Evolutionary conservation across 2,113 vertebrate genomes (phyloP).

Genomic region (Burhinus bistriatus): DNA sequence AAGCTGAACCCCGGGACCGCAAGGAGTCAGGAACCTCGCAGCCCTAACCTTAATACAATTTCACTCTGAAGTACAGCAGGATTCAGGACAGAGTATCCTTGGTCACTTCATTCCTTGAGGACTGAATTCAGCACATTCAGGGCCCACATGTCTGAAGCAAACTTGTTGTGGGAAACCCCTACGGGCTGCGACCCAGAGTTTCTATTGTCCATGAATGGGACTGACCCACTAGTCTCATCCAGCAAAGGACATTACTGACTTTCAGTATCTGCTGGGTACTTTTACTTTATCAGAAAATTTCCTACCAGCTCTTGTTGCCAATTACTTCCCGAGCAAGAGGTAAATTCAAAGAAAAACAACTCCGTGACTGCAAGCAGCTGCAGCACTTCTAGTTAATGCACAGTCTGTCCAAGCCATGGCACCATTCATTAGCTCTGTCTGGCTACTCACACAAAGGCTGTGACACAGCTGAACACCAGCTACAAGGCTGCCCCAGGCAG

Average conservation of each 20-base stretch:
- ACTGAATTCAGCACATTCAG: neutral
- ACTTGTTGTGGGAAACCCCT: neutral
- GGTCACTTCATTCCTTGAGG: neutral
- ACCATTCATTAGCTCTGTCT: neutral
- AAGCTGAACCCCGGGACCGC: neutral
- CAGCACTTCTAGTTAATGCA: neutral
- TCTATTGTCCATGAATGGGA: fast-evolving
- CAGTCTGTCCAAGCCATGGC: neutral
- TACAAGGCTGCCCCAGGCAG: neutral
- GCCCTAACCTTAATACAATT: neutral
- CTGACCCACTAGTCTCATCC: neutral
- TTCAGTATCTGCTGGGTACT: neutral
- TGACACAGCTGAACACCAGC: neutral
- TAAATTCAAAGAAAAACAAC: neutral
- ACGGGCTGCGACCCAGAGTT: neutral
- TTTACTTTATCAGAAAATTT: neutral
- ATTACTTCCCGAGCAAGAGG: neutral
- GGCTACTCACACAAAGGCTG: neutral
- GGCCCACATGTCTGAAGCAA: neutral
- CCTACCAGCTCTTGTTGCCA: neutral
- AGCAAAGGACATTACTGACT: neutral
- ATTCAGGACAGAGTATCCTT: neutral
- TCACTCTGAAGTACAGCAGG: neutral
- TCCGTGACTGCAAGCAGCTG: neutral
- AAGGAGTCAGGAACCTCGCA: neutral